Evolutionary conservation across 2,797 vertebrate species (phyloP), one percentile per base, ranked within the genome.

Genomic region (Chelidonichthys spinosus): DNA sequence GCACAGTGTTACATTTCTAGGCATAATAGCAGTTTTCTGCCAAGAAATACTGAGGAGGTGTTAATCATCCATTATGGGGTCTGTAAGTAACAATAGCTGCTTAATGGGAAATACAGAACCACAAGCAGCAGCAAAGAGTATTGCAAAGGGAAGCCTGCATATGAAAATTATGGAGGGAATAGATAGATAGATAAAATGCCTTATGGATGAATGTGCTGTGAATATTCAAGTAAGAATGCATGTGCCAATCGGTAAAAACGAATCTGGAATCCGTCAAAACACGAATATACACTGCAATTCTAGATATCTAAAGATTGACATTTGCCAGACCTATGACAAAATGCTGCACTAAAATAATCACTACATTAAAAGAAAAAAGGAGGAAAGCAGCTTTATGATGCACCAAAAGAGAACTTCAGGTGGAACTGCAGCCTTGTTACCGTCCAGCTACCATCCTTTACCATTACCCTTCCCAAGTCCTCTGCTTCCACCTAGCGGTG

Each of bases 401-500:
- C 58, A 71, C 42, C 14, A 68, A 39, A 74, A 50, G 15, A 76
- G n/a, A 67, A 61, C 63, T 58, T 61, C 0, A 53, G 3, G 32
- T 17, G 13, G 68, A 70, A 72, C 43, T 42, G 0, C 17, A 54
- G 13, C 15, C 7, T 47, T 40, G 11, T 11, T 14, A 43, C 11
- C 43, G 56, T 5, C 7, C 13, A 44, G 35, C 18, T 6, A n/a
- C 8, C 6, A 7, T 1, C 35, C 7, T 47, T 33, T 8, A 7
- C 3, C 2, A 3, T 25, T 0, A 44, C 36, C 47, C 11, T 66
- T 18, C 43, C 11, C 47, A 35, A 63, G 82, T 53, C 39, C 85
- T 90, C 79, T 92, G 85, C 79, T 77, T 17, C 92, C 90, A 88
- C 67, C 93, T 92, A 83, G 86, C 84, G 89, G 88, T 2, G 4